Evolutionary conservation across 2,888 invertebrate species (phyloP).

Genomic region (Xanthorhoe spadicearia): DNA sequence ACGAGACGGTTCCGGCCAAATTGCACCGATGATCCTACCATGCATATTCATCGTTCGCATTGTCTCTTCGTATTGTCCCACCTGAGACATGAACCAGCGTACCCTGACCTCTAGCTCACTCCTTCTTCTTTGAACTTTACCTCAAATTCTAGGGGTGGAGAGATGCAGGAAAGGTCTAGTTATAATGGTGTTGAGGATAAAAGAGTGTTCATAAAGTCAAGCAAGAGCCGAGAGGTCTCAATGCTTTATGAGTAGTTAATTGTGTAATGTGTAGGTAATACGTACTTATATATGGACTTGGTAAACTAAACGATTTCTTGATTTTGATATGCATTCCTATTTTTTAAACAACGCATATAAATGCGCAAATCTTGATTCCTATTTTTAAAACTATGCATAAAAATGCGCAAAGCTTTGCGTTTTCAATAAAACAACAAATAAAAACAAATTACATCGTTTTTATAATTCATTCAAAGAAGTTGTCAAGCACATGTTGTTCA

Average conservation of each 20-base stretch:
- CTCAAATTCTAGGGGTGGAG: neutral
- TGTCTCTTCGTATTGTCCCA: slow-evolving; percentile 75
- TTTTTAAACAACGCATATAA: no score
- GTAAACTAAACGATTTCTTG: neutral
- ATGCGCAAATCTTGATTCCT: no score
- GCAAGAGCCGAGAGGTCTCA: slow-evolving; percentile 58
- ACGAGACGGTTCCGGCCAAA: slow-evolving; percentile 77
- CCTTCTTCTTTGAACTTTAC: neutral
- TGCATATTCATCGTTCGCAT: slow-evolving; percentile 78
- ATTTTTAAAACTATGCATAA: no score
- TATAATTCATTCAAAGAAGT: neutral
- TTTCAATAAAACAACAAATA: neutral
- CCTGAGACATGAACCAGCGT: slow-evolving; percentile 56
- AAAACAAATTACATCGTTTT: neutral
- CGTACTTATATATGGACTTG: neutral
- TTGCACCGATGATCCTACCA: slow-evolving; percentile 76
- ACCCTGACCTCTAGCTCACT: slow-evolving; percentile 45
- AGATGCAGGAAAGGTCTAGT: slow-evolving; percentile 44
- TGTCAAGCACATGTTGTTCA: neutral
- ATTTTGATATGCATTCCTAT: no score
- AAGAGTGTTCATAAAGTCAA: slow-evolving; percentile 72
- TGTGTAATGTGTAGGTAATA: slow-evolving; percentile 41
- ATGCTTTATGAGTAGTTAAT: slow-evolving; percentile 57
- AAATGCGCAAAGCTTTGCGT: neutral
- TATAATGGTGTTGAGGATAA: slow-evolving; percentile 56